These are phyloP conservation scores for Drosophila prolongata DNA, from an alignment of 2,888 invertebrate genomes.

Conservation along the genomic window DNA sequence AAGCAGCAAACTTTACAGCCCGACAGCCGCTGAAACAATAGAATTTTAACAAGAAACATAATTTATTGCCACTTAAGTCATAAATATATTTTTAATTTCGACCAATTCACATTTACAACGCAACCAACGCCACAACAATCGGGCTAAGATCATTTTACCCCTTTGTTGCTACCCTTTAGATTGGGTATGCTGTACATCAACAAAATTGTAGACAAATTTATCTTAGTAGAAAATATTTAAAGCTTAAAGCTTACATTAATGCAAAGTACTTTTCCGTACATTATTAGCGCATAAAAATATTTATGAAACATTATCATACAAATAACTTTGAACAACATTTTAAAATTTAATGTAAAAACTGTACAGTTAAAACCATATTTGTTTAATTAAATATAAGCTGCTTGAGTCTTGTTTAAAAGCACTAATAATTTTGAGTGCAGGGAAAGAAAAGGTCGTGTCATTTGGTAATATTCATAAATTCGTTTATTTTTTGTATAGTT, in stretches of 20 bases:
- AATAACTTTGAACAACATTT: too few species aligned
- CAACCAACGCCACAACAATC: conserved; percentile 37
- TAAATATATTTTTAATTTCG: conserved; percentile 83
- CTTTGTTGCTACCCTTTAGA: conserved; percentile 27
- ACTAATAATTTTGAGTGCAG: not conserved
- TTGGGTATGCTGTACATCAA: not conserved
- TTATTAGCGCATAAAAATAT: too few species aligned
- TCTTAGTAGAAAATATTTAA: too few species aligned
- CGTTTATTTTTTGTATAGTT: conserved; percentile 51
- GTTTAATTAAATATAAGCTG: too few species aligned
- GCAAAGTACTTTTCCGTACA: too few species aligned
- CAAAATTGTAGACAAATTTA: too few species aligned
- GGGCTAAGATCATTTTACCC: conserved; percentile 39
- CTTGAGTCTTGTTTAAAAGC: not conserved
- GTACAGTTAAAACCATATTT: too few species aligned
- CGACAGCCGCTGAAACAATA: conserved; percentile 68
- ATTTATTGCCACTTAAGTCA: conserved; percentile 82
- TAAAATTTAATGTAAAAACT: not conserved
- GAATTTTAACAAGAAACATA: conserved; percentile 80
- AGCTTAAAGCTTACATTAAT: too few species aligned
- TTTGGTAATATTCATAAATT: conserved; percentile 9
- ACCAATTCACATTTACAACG: conserved; percentile 77
- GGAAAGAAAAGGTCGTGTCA: conserved; percentile 15
- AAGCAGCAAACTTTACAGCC: conserved; percentile 16
- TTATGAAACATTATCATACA: too few species aligned